Conservation (phyloP, 2,113 vertebrate genomes). For the Sorex araneus region DNA sequence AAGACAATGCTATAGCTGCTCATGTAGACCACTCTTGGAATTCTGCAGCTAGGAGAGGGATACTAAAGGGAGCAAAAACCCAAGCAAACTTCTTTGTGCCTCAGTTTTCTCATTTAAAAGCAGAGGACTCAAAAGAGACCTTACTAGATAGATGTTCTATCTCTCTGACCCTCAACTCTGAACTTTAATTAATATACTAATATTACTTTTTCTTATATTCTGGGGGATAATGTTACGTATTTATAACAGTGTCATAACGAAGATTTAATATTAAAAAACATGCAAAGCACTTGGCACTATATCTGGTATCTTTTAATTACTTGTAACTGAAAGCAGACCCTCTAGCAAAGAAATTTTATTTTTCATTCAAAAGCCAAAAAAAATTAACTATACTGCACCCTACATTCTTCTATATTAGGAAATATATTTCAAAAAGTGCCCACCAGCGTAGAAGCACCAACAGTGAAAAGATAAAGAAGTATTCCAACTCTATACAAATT, state of each 20-base stretch:
- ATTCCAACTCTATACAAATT: constrained; percentile 37
- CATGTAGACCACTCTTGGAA: not conserved
- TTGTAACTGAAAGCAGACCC: not conserved
- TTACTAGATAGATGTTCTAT: not conserved
- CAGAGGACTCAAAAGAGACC: not conserved
- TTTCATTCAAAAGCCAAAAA: constrained; percentile 3
- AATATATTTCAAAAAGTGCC: too few species aligned
- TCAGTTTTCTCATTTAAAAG: constrained; percentile 13
- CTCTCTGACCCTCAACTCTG: not conserved
- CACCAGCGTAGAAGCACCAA: not conserved
- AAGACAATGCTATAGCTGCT: not conserved
- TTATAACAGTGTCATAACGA: not conserved
- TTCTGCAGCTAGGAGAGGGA: not conserved
- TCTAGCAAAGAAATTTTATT: constrained; percentile 20
- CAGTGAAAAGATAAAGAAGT: constrained; percentile 5
- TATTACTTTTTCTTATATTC: constrained; percentile 2
- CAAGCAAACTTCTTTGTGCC: not conserved
- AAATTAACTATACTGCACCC: not conserved
- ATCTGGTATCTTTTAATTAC: not conserved
- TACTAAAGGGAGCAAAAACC: not conserved
- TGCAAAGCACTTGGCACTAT: not conserved
- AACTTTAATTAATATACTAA: not conserved
- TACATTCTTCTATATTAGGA: not conserved
- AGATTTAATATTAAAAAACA: constrained; percentile 26
- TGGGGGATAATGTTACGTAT: not conserved